Evolutionary conservation across 1,140 invertebrate genomes (phyloP), one percentile per base, ranked within the genome.

Genomic region (Coptotermes formosanus): DNA sequence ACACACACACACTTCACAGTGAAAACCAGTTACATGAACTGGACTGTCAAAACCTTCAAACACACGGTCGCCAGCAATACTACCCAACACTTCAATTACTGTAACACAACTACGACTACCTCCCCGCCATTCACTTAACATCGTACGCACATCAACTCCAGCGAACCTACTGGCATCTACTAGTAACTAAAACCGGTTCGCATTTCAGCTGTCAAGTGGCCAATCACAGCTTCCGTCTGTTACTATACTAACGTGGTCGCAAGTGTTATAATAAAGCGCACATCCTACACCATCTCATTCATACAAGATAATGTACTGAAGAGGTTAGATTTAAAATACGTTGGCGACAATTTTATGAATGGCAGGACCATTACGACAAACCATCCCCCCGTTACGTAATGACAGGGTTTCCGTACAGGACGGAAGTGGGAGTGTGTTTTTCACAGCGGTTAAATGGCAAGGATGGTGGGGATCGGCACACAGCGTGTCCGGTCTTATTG

Each of bases 351-450:
- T 75, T 75, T n/a, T 75, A 75, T 75, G 64, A 75, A 75, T 75
- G 16, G 64, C 14, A 75, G 8, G 1, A 75, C 2, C 8, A 75
- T 75, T 75, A 4, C 30, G 0, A 75, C n/a, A 75, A 75, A 30
- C n/a, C 64, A 75, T 25, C n/a, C n/a, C n/a, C 25, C 64, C 3
- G n/a, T 75, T 8, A 75, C 64, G 25, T 75, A 75, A 75, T 75
- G n/a, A 75, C 8, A 30, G 64, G 64, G 64, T 75, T 25, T 25
- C 14, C 64, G n/a, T 75, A 30, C n/a, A 75, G 64, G 64, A 75
- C 64, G 64, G 64, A 75, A 75, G 64, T 75, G 64, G 64, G 64
- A 75, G 64, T 75, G 59, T 64, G 64, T 75, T 75, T 75, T 75
- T 30, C 64, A 75, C 64, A 30, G 64, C 30, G 64, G 64, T 75